A percentile compares a stretch with the other conserved stretches of the same genome.
These are phyloP conservation scores for Andrena chrysosceles DNA, from an alignment of 2,888 invertebrate genomes.

Conservation along the genomic window DNA sequence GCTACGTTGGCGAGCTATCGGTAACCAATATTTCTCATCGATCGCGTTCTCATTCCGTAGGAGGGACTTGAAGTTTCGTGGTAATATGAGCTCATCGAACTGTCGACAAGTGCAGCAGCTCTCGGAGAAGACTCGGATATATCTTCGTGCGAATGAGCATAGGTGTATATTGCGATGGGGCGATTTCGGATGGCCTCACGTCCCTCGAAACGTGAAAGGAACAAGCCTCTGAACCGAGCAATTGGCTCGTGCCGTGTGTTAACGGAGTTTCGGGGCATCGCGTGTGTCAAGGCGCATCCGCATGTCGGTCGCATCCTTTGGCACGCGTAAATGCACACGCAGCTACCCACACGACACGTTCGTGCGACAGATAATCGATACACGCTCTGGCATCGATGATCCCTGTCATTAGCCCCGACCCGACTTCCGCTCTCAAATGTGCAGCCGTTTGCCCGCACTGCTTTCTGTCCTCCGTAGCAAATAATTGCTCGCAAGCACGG, in stretches of 20 bases:
- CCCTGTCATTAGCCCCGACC: slow-evolving; percentile 74
- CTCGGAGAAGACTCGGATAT: not conserved
- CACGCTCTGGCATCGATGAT: slow-evolving; percentile 75
- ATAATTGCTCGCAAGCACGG: not conserved
- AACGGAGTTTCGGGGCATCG: slow-evolving; percentile 56
- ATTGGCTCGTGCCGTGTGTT: slow-evolving; percentile 44
- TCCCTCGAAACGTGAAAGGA: slow-evolving; percentile 64
- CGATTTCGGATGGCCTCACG: slow-evolving; percentile 48
- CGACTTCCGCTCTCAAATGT: slow-evolving; percentile 39
- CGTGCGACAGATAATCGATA: slow-evolving; percentile 80
- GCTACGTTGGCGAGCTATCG: not conserved
- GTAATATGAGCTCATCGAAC: not conserved
- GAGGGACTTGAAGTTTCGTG: not conserved
- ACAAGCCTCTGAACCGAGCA: slow-evolving; percentile 33
- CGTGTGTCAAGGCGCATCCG: slow-evolving; percentile 65
- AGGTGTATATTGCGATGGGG: slow-evolving; percentile 9
- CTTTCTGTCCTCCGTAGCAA: not conserved
- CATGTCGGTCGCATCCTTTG: slow-evolving; percentile 63
- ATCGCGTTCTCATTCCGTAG: too few species aligned
- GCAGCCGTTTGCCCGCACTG: slow-evolving; percentile 23
- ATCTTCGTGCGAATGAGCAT: not conserved
- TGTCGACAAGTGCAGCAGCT: too few species aligned
- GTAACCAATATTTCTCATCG: not conserved
- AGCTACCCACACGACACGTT: slow-evolving; percentile 56
- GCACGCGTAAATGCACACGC: slow-evolving; percentile 65